Conservation (phyloP, 2,113 vertebrate genomes). For the Cyprinodon tularosa region DNA sequence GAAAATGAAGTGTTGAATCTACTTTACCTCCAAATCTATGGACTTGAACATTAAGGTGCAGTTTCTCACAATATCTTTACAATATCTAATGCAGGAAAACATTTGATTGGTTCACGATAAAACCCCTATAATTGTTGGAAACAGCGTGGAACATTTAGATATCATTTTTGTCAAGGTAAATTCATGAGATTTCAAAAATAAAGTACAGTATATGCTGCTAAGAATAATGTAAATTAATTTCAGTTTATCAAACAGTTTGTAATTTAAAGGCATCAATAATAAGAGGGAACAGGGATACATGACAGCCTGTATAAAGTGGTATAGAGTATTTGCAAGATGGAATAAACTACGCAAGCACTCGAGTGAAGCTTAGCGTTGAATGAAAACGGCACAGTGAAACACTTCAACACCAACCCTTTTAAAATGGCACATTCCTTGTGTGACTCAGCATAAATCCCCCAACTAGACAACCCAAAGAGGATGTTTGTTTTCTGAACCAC, state of each 20-base stretch:
- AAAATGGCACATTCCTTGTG: neutral
- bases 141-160: conserved; percentile 25
- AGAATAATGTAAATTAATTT: conserved; percentile 47
- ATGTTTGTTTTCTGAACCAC: neutral
- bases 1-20: conserved; percentile 8
- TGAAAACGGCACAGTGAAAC: conserved; percentile 16
- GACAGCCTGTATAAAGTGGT: conserved; percentile 37
- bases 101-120: conserved; percentile 53
- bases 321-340: conserved; percentile 38
- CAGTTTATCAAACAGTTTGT: conserved; percentile 36
- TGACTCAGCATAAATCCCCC: neutral
- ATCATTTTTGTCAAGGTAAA: conserved; percentile 20
- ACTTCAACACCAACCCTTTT: neutral
- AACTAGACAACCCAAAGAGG: neutral
- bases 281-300: conserved; percentile 29
- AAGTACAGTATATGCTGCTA: conserved; percentile 44
- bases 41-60: conserved; percentile 73
- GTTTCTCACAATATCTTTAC: conserved; percentile 62
- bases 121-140: conserved; percentile 51
- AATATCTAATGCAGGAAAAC: conserved; percentile 58
- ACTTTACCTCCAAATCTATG: conserved; percentile 17
- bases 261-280: conserved; percentile 51
- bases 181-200: conserved; percentile 30
- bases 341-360: conserved; percentile 24
- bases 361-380: conserved; percentile 21